Evolutionary conservation across 2,113 vertebrate species (phyloP), one percentile per base, ranked within the genome.

Genomic region (Tetrax tetrax): DNA sequence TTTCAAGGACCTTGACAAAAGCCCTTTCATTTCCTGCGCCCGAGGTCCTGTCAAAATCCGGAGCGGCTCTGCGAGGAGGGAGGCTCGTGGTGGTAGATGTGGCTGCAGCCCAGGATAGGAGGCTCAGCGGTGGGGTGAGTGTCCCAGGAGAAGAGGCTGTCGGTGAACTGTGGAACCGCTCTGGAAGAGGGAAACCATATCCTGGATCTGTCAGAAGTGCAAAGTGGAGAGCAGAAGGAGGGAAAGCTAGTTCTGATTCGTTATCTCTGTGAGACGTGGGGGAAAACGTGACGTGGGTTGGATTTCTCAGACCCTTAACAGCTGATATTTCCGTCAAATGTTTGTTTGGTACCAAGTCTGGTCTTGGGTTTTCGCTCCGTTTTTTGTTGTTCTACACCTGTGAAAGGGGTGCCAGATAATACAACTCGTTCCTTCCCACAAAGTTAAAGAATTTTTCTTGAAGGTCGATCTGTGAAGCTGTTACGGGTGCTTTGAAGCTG

Each of bases 11-110:
- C 29, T 69, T 45, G 47, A 80, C 87, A 95, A 96, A 83, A 2
- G 84, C 60, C 72, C 92, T 95, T 96, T 96, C 63, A 95, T 94
- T 84, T 95, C 53, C 61, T 38, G 60, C 0, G 48, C 56, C 68
- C 21, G 1, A 43, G 10, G 12, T 50, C 61, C 15, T 5, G 14
- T 48, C 51, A 24, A 65, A 85, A 43, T 9, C 80, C 43, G 50
- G 45, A 0, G 6, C 15, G 2, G 20, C 50, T 70, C 50, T 7
- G 51, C 3, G 1, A 27, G 33, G 43, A 93, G 75, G 78, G 72
- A 75, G 71, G 82, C 13, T 13, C 0, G 1, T 6, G 48, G 89
- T 53, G 69, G 38, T 7, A 3, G 56, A 24, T 21, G 31, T 24
- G 37, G 89, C 31, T 53, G 61, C n/a, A 0, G 28, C 14, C 45